Evolutionary conservation across 2,888 invertebrate genomes (phyloP).

Genomic region (Siphlonurus alternatus): DNA sequence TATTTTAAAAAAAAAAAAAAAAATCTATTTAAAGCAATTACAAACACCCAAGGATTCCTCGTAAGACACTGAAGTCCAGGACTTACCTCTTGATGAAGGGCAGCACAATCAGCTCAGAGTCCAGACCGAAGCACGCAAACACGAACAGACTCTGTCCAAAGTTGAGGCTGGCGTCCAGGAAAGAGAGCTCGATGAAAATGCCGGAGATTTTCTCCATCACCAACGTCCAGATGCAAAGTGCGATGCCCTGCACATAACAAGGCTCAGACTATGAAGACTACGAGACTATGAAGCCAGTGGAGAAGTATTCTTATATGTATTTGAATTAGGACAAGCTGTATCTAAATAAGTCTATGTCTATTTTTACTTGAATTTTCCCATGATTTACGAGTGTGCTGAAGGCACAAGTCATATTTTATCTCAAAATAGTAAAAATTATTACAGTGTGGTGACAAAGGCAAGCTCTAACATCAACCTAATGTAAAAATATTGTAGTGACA

Average conservation of each 20-base stretch:
- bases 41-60: background rate
- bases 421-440: too few species aligned
- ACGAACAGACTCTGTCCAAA: slow-evolving; percentile 80
- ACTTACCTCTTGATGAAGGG: slow-evolving; percentile 42
- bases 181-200: slow-evolving; percentile 82
- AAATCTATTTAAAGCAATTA: slow-evolving; percentile 1
- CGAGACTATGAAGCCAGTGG: background rate
- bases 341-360: too few species aligned
- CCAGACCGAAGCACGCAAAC: slow-evolving; percentile 73
- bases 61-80: background rate
- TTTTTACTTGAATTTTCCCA: too few species aligned
- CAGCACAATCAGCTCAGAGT: slow-evolving; percentile 52
- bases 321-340: too few species aligned
- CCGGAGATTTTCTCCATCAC: slow-evolving; percentile 72
- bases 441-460: too few species aligned
- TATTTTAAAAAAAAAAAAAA: slow-evolving; percentile 7
- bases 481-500: too few species aligned
- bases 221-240: slow-evolving; percentile 64
- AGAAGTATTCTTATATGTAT: too few species aligned
- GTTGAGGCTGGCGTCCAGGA: slow-evolving; percentile 73
- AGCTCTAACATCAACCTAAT: too few species aligned
- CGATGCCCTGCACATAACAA: slow-evolving; percentile 52
- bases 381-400: too few species aligned
- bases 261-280: background rate
- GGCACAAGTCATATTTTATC: too few species aligned